Conservation (phyloP, 2,113 vertebrate species). For the Myodes glareolus region DNA sequence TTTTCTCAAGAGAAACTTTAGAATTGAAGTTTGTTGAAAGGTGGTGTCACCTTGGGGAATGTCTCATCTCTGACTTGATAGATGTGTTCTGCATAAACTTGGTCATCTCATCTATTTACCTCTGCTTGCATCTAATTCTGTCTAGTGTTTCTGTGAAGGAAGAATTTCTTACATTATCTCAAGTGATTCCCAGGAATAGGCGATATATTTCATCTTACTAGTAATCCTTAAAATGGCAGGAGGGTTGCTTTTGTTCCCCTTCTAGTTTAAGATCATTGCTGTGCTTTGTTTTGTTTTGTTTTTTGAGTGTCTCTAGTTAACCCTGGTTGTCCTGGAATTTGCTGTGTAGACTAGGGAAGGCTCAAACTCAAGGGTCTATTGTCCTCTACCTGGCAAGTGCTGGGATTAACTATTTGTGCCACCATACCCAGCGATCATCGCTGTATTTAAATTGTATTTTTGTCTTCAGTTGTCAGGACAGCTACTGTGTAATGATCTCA, state of each 20-base stretch:
- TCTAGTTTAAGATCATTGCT: not conserved
- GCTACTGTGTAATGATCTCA: slow-evolving; percentile 34
- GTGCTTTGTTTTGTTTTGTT: not conserved
- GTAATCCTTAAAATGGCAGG: not conserved
- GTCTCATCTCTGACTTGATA: not conserved
- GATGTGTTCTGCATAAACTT: not conserved
- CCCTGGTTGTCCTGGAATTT: not conserved
- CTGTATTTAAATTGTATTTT: slow-evolving; percentile 43
- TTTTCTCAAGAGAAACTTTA: slow-evolving; percentile 25
- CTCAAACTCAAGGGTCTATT: not conserved
- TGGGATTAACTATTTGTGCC: not conserved
- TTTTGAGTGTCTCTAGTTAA: not conserved
- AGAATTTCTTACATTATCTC: not conserved
- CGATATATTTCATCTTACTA: slow-evolving; percentile 25
- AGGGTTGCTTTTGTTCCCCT: not conserved
- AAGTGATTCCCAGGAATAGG: slow-evolving; percentile 11
- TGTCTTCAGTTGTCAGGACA: slow-evolving; percentile 13
- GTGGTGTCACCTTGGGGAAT: not conserved
- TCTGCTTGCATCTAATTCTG: slow-evolving; percentile 14
- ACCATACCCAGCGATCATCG: not conserved
- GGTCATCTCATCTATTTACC: slow-evolving; percentile 14
- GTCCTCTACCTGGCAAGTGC: not conserved
- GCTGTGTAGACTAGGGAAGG: not conserved
- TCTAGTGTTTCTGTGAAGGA: slow-evolving; percentile 20
- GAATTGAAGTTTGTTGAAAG: slow-evolving; percentile 43